Evolutionary conservation across 2,113 vertebrate genomes (phyloP).

Genomic region (Oreochromis spilurus): DNA sequence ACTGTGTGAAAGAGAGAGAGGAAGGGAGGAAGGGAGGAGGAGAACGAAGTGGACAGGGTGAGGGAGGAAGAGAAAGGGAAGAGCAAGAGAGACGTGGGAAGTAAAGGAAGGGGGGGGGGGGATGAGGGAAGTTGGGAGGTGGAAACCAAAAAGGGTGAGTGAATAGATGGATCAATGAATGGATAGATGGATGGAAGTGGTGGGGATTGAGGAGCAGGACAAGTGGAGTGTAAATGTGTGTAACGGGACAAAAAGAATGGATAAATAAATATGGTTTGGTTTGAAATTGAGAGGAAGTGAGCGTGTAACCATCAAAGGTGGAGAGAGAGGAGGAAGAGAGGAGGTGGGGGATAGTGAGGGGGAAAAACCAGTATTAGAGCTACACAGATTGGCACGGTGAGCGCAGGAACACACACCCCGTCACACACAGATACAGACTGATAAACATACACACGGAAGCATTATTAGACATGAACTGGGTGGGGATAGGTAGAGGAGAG

Average conservation of each 20-base stretch:
- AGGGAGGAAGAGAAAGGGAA: conserved; percentile 88
- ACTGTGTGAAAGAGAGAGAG: conserved; percentile 96
- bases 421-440: conserved; percentile 54
- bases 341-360: conserved; percentile 58
- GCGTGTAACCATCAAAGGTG: conserved; percentile 59
- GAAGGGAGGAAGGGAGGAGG: conserved; percentile 89
- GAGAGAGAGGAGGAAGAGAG: conserved; percentile 47
- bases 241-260: conserved; percentile 29
- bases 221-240: conserved; percentile 9
- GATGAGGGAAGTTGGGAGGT: conserved; percentile 21
- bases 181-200: conserved; percentile 20
- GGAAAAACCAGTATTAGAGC: conserved; percentile 78
- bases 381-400: conserved; percentile 74
- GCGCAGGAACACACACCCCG: conserved; percentile 65
- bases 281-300: conserved; percentile 32
- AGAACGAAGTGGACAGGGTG: conserved; percentile 88
- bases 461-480: conserved; percentile 63
- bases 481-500: conserved; percentile 56
- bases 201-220: conserved; percentile 9
- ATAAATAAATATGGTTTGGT: conserved; percentile 31
- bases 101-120: conserved; percentile 19
- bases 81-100: conserved; percentile 75
- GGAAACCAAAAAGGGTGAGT: conserved; percentile 26
- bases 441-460: conserved; percentile 65
- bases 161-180: conserved; percentile 37